A percentile compares a stretch with the other conserved stretches of the same genome.
These are phyloP conservation scores for Falco peregrinus DNA, from an alignment of 2,797 vertebrate species.

Conservation along the genomic window DNA sequence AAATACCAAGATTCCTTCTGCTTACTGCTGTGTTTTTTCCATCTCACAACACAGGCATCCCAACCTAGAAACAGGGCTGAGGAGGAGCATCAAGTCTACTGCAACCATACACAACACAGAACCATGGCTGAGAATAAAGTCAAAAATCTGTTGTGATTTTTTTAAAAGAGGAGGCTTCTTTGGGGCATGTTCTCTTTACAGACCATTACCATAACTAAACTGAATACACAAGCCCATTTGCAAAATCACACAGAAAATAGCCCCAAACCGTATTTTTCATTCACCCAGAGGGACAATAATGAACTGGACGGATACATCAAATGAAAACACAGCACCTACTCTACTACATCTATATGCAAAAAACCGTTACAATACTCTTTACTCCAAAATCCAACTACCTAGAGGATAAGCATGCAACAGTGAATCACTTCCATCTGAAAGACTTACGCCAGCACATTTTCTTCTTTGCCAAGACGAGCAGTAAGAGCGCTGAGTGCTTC, in stretches of 20 bases:
- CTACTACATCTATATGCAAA: not conserved
- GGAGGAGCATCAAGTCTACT: not conserved
- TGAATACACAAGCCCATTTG: not conserved
- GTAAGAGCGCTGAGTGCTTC: conserved; percentile 90
- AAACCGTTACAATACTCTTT: not conserved
- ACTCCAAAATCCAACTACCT: not conserved
- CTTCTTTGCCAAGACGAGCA: conserved; percentile 92
- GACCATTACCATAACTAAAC: not conserved
- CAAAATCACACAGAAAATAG: not conserved
- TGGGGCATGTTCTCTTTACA: not conserved
- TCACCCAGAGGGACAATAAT: not conserved
- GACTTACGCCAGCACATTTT: conserved; percentile 92
- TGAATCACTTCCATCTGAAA: not conserved
- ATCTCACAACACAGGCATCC: not conserved
- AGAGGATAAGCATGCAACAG: not conserved
- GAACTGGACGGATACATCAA: not conserved
- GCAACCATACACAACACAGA: not conserved
- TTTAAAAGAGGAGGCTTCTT: not conserved
- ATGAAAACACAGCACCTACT: not conserved
- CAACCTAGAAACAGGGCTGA: not conserved
- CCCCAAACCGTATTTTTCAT: fast-evolving
- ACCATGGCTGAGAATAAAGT: not conserved
- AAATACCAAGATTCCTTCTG: not conserved
- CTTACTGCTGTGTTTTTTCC: not conserved
- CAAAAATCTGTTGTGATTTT: not conserved